These are phyloP conservation scores for Sialis lutaria DNA, from an alignment of 2,888 invertebrate species.

Conservation along the genomic window DNA sequence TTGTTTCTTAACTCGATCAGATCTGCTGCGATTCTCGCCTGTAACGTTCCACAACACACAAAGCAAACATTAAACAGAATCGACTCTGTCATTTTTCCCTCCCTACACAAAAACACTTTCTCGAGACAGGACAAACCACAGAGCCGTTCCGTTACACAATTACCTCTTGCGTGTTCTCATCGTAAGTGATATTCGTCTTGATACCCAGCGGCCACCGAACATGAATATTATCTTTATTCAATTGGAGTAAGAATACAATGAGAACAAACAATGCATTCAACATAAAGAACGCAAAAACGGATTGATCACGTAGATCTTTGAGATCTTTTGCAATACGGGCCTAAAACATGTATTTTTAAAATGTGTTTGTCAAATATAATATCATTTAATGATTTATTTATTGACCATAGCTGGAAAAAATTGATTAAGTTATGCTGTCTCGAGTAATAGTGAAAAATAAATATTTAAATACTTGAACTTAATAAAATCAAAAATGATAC, in stretches of 20 bases:
- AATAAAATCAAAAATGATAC: background rate
- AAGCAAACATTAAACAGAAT: background rate
- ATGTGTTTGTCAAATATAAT: background rate
- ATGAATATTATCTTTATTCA: conserved; percentile 93
- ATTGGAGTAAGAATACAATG: conserved; percentile 94
- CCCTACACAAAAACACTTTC: background rate
- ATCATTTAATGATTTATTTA: background rate
- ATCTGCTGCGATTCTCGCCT: conserved; percentile 79
- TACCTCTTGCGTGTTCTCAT: conserved; percentile 84
- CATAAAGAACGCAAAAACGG: conserved; percentile 96
- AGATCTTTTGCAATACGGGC: conserved; percentile 79
- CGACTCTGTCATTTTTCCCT: no score
- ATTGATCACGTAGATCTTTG: conserved; percentile 86
- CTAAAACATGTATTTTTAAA: conserved; percentile 37
- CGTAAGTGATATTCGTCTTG: conserved; percentile 83
- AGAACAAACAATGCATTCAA: conserved; percentile 96
- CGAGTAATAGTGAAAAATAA: no score
- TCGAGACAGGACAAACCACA: conserved; percentile 9
- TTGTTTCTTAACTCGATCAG: conserved; percentile 92
- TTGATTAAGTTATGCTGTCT: background rate
- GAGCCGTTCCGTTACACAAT: conserved; percentile 25
- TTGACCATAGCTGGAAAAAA: background rate
- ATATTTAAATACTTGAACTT: background rate
- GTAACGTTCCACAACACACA: conserved; percentile 22
- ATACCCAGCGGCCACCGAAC: conserved; percentile 93